Base-by-base conservation (phyloP, 2,113 vertebrate genomes). In the Rhea pennata region DNA sequence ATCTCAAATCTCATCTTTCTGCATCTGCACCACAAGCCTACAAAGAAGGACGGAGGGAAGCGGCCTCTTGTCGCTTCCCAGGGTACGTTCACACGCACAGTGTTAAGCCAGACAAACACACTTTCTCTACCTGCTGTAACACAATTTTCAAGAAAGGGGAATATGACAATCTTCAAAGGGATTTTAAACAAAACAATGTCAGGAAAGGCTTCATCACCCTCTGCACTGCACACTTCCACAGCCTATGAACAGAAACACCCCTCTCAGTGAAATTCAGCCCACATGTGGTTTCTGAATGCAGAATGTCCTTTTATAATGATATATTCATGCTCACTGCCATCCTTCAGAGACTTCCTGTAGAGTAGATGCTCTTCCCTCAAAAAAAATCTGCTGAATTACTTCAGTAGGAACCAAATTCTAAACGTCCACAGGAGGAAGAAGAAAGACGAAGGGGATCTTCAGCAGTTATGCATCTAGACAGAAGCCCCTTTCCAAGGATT, bases 251-350 rank as follows among this genome's bases (percentile, higher is more conserved):
- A 91, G 84, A 73, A 74, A 82, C 31, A 70, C 26, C 44, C 74
- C 58, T 81, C 74, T 89, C 74, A n/a, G 46, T 84, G 87, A 82
- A 92, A 92, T 70, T 66, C 69, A 83, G 90, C 82, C 72, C 82
- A 80, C 88, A 92, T 85, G 86, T 31, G 67, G 86, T 36, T 91
- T 91, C 77, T 80, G 90, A 93, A 93, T 91, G 73, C 51, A 92
- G 61, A 90, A 90, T 79, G n/a, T 59, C 90, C 78, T 89, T 96
- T 94, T 83, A 69, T 94, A 91, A 88, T 94, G 92, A 93, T 89
- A 91, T 91, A 95, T 92, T 95, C 82, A 89, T 87, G 81, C 54
- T 85, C 22, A 2, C 77, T 94, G 84, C 36, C 71, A 61, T 75
- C 61, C 81, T 91, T 91, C 80, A 92, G 84, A 91, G 93, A 61